Percentiles rank a stretch among this genome's conserved stretches.
Conservation (phyloP, 2,888 invertebrate species). For the Dasypolia templi region DNA sequence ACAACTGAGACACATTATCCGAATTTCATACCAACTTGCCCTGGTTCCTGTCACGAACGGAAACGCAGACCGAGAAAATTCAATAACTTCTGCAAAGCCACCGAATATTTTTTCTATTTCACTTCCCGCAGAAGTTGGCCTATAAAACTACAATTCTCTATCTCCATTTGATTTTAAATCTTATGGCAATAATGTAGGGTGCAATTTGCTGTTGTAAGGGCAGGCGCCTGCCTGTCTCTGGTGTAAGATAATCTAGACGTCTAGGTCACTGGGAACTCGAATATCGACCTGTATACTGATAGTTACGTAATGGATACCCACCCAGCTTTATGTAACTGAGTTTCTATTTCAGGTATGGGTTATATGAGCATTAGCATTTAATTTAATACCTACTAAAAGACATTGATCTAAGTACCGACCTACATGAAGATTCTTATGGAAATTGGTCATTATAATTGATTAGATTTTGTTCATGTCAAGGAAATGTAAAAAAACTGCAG, state of each 20-base stretch:
- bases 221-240: conserved; percentile 71
- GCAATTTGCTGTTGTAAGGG: not conserved
- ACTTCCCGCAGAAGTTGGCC: conserved; percentile 31
- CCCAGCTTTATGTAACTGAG: conserved; percentile 51
- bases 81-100: conserved; percentile 8
- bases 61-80: conserved; percentile 32
- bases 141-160: conserved; percentile 43
- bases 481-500: not conserved
- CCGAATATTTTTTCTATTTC: conserved; percentile 24
- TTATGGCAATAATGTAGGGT: conserved; percentile 1
- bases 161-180: conserved; percentile 1
- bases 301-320: conserved; percentile 61
- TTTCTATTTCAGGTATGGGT: conserved; percentile 31
- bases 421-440: not conserved
- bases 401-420: not conserved
- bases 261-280: conserved; percentile 73
- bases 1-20: conserved; percentile 5
- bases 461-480: not conserved
- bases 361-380: not conserved
- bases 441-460: not conserved
- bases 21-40: not conserved
- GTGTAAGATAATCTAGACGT: conserved; percentile 69
- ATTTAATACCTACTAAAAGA: not conserved
- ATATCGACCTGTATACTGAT: conserved; percentile 72
- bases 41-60: conserved; percentile 3